phyloP scores from a whole-genome alignment of 2,113 vertebrate species.

The Argyrosomus japonicus region DNA sequence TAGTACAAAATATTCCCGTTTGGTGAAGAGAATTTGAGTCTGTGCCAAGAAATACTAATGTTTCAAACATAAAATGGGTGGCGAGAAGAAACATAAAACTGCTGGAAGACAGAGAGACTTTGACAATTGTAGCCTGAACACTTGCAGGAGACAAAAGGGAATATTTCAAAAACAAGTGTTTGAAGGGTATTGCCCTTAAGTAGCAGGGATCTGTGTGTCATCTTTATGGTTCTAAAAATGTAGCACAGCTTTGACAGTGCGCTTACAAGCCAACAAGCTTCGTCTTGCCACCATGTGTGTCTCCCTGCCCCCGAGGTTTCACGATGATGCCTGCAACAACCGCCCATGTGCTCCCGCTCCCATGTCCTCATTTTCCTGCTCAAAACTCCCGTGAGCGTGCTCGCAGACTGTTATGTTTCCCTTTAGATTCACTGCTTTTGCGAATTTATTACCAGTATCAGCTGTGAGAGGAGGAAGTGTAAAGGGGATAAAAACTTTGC shows the following conservation, averaged over 20 bases:
- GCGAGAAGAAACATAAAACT: conserved; percentile 28
- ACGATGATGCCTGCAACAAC: conserved; percentile 29
- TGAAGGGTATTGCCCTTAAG: conserved; percentile 19
- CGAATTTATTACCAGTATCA: conserved; percentile 27
- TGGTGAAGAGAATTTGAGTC: background rate
- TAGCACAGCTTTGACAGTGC: conserved; percentile 14
- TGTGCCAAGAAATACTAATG: conserved; percentile 1
- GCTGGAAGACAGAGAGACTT: conserved; percentile 17
- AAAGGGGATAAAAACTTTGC: background rate
- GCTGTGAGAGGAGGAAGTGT: background rate
- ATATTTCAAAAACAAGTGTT: conserved; percentile 9
- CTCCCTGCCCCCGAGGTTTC: conserved; percentile 56
- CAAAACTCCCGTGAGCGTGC: conserved; percentile 18
- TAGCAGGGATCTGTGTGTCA: background rate
- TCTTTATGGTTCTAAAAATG: background rate
- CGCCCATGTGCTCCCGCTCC: conserved; percentile 50
- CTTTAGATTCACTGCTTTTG: conserved; percentile 15
- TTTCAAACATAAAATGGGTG: conserved; percentile 14
- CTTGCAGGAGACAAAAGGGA: conserved; percentile 13
- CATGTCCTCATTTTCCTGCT: conserved; percentile 48
- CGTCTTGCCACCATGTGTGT: conserved; percentile 56
- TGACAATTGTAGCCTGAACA: background rate
- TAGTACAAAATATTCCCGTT: background rate
- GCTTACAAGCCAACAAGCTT: conserved; percentile 42
- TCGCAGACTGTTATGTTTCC: conserved; percentile 1